These are phyloP conservation scores for Trissolcus japonicus DNA, from an alignment of 2,888 invertebrate genomes.

Conservation along the genomic window DNA sequence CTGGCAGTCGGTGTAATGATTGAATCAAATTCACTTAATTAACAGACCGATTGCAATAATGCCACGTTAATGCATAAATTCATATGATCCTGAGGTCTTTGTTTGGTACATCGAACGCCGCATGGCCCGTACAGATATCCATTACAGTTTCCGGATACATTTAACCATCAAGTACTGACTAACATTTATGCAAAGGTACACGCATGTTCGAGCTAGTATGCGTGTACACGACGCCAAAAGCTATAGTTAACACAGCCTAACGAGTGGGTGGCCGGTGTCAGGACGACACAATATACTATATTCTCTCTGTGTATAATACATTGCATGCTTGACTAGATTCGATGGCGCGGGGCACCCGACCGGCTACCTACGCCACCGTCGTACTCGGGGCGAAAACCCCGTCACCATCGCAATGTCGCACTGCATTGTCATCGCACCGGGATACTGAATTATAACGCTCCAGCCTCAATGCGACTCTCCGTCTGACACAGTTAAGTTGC, in stretches of 20 bases:
- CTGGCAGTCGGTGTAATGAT: conserved; percentile 41
- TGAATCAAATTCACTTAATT: conserved; percentile 55
- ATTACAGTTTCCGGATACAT: conserved; percentile 63
- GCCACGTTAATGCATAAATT: conserved; percentile 54
- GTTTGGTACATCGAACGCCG: conserved; percentile 51
- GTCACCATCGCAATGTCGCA: conserved; percentile 25
- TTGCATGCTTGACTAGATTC: conserved; percentile 21
- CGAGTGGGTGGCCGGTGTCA: conserved; percentile 53
- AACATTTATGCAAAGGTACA: conserved; percentile 18
- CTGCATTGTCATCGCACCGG: conserved; percentile 57
- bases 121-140: conserved; percentile 58
- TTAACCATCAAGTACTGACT: conserved; percentile 57
- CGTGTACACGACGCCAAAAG: conserved; percentile 46
- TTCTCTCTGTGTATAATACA: conserved; percentile 54
- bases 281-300: conserved; percentile 28
- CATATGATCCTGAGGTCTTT: conserved; percentile 50
- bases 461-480: conserved; percentile 29
- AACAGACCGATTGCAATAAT: conserved; percentile 50
- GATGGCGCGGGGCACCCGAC: conserved; percentile 6
- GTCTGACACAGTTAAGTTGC: conserved; percentile 37
- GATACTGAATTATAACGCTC: conserved; percentile 58
- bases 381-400: conserved; percentile 36
- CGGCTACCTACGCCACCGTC: conserved; percentile 27
- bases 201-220: conserved; percentile 23
- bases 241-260: conserved; percentile 45